These are phyloP conservation scores for Myrmecophaga tridactyla DNA, from an alignment of 2,113 vertebrate species.

Conservation along the genomic window DNA sequence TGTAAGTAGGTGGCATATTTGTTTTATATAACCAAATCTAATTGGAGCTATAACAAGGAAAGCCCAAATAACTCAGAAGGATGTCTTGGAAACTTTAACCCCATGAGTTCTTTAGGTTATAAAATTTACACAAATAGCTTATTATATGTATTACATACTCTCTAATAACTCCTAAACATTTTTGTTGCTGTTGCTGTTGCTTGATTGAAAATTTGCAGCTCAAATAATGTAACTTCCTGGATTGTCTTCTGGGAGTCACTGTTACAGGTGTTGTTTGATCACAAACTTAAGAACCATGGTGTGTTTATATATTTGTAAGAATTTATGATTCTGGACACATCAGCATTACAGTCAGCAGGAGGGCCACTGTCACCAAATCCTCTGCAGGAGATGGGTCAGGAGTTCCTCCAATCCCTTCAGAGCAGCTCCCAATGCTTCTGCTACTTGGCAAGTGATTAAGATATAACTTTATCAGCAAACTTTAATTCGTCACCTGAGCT, in stretches of 20 bases:
- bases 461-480: neutral
- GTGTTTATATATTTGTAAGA: neutral
- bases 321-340: neutral
- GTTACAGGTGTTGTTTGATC: neutral
- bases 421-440: neutral
- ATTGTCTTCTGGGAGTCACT: neutral
- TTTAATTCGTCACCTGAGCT: neutral
- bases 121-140: neutral
- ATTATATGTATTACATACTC: neutral
- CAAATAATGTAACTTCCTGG: constrained; percentile 23
- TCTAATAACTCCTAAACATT: neutral
- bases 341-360: neutral
- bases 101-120: neutral
- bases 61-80: neutral
- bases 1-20: neutral
- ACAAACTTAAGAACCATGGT: constrained; percentile 1
- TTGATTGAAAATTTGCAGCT: constrained; percentile 18
- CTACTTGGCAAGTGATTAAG: neutral
- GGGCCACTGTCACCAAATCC: neutral
- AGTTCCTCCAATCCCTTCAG: neutral
- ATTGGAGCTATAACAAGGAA: neutral
- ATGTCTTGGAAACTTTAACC: neutral
- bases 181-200: neutral
- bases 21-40: neutral
- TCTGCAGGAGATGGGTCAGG: neutral